phyloP scores from a whole-genome alignment of 2,113 vertebrate genomes.

The Ondatra zibethicus region DNA sequence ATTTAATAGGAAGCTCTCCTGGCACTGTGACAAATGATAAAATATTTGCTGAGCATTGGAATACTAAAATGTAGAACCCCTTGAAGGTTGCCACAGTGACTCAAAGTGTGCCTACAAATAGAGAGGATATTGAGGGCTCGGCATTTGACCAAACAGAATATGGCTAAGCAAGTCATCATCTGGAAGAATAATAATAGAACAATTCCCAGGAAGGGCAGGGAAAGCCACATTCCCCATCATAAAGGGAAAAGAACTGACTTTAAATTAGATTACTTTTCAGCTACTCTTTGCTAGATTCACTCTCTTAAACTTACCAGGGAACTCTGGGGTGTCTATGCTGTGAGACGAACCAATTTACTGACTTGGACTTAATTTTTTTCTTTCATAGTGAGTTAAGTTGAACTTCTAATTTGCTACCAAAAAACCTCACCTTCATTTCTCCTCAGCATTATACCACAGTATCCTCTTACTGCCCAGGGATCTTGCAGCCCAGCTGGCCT shows the following conservation, averaged over 20 bases:
- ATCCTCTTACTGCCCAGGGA: neutral
- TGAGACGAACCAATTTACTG: neutral
- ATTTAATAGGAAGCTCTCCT: constrained; percentile 37
- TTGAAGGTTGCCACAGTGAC: neutral
- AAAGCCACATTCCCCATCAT: neutral
- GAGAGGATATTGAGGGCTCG: neutral
- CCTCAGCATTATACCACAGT: neutral
- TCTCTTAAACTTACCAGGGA: neutral
- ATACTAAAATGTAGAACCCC: neutral
- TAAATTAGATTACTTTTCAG: neutral
- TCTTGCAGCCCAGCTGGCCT: neutral
- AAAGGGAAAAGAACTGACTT: neutral
- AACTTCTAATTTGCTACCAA: neutral
- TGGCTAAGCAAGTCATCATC: neutral
- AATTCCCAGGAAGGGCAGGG: neutral
- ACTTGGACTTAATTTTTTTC: neutral
- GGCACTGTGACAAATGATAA: constrained; percentile 25
- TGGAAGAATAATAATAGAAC: neutral
- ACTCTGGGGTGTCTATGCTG: neutral
- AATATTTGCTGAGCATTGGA: constrained; percentile 15
- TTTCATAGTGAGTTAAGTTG: neutral
- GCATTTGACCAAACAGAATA: neutral
- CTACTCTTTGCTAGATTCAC: neutral
- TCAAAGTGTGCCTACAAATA: neutral
- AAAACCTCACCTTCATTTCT: neutral